A percentile compares a stretch with the other conserved stretches of the same genome.
Evolutionary conservation across 2,113 vertebrate genomes (phyloP).

Genomic region (Callocephalon fimbriatum): DNA sequence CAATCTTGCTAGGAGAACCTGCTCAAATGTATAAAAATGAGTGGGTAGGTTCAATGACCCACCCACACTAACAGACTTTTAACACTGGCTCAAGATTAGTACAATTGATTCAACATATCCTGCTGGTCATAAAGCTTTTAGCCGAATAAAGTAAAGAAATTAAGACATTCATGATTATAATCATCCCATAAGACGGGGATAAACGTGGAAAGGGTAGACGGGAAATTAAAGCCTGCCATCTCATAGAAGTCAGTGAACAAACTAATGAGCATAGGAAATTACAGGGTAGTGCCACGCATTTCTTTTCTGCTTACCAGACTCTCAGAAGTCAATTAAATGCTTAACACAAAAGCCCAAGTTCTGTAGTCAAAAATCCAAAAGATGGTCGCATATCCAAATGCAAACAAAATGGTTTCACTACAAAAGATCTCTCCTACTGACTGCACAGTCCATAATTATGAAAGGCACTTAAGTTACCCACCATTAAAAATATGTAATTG

Average conservation of each 20-base stretch:
- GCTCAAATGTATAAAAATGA: background rate
- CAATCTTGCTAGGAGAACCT: background rate
- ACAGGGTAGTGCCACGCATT: background rate
- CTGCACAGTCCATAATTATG: background rate
- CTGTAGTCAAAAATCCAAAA: background rate
- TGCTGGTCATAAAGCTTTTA: constrained; percentile 35
- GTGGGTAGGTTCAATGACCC: background rate
- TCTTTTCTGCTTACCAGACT: constrained; percentile 15
- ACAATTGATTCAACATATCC: background rate
- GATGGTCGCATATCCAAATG: background rate
- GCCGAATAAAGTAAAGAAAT: constrained; percentile 22
- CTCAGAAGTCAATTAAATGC: constrained; percentile 19
- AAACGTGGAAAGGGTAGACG: background rate
- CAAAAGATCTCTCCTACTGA: background rate
- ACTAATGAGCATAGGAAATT: constrained; percentile 23
- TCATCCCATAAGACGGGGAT: background rate
- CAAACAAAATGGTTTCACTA: constrained; percentile 3
- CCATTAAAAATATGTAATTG: background rate
- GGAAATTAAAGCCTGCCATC: constrained; percentile 69
- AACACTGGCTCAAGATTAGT: background rate
- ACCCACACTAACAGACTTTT: background rate
- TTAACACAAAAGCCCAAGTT: constrained; percentile 18
- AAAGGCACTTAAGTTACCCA: background rate
- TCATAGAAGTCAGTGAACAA: background rate
- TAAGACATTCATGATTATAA: constrained; percentile 24